These are phyloP conservation scores for Pyrgilauda ruficollis DNA, from an alignment of 2,113 vertebrate genomes.

Conservation along the genomic window DNA sequence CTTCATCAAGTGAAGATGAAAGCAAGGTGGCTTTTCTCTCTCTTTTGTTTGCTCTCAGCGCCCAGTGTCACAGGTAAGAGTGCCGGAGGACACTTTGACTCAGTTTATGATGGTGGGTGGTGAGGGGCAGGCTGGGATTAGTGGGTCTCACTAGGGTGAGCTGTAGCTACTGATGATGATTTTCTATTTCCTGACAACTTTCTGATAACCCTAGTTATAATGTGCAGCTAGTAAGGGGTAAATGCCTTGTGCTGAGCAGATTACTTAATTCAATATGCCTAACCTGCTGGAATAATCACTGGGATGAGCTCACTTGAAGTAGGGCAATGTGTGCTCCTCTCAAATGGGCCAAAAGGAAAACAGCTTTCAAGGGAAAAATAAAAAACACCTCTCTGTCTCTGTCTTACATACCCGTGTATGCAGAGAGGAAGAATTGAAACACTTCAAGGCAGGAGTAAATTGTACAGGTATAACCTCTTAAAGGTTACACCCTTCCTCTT, in stretches of 20 bases:
- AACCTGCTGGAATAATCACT: not conserved
- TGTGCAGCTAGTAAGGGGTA: not conserved
- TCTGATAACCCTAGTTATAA: not conserved
- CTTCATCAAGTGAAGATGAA: slow-evolving; percentile 36
- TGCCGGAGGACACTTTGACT: not conserved
- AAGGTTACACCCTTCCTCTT: not conserved
- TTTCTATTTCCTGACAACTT: not conserved
- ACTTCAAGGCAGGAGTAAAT: not conserved
- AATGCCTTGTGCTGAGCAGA: not conserved
- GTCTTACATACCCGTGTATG: not conserved
- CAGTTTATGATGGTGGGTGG: not conserved
- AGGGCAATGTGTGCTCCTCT: not conserved
- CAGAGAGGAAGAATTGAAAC: not conserved
- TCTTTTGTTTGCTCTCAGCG: slow-evolving; percentile 18
- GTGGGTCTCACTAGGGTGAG: not conserved
- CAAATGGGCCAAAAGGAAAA: not conserved
- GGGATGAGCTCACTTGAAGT: not conserved
- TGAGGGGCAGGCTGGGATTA: not conserved
- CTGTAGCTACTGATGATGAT: not conserved
- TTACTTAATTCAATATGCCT: not conserved
- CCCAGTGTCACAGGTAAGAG: slow-evolving; percentile 51
- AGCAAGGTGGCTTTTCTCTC: not conserved
- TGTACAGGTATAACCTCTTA: not conserved
- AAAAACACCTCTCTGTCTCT: not conserved
- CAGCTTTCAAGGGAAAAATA: not conserved